Base-by-base conservation (phyloP, 2,888 invertebrate genomes). In the Metellina segmentata region DNA sequence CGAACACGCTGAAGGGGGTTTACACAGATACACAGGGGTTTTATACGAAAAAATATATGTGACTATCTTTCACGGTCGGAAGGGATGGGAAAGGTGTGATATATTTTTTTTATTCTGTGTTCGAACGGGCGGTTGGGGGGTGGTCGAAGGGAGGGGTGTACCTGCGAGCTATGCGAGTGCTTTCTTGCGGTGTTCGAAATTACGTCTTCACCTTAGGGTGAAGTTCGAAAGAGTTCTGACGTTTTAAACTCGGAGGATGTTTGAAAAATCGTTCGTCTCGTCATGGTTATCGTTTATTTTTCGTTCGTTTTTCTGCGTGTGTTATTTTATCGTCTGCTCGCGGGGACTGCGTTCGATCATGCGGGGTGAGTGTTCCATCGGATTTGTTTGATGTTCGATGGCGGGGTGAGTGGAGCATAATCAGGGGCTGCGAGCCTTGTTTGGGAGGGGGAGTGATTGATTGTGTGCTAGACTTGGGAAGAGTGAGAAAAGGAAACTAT, bases 211-310 rank as follows among this genome's bases (percentile, higher is more conserved):
- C 85, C 74, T 19, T 34, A 48, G 85, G 74, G 20, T 49, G 72
- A 85, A 74, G 74, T 61, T 74, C 74, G 85, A 4, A 34, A 34
- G 34, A 34, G n/a, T 13, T 53, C 53, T 83, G 82, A 82, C 82
- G 13, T 82, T 71, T 74, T 20, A 71, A 70, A 82, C 70, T 6
- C 34, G 49, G 74, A 85, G 72, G 1, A 6, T 75, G 49, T 74
- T 34, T 85, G 74, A 83, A 85, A 85, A 85, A 85, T 85, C 20
- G 85, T 53, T 85, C 71, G 6, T 51, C 9, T 20, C 53, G 20
- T 79, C 70, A 70, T 16, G 51, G 71, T 48, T 71, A 52, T 82
- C 71, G 20, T 61, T 61, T 61, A 13, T 61, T 8, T 61, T 61
- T 34, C 34, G 34, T 34, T 34, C 34, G 34, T 34, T 34, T 34